Percentiles rank a stretch among this genome's conserved stretches.
Conservation (phyloP, 2,113 vertebrate genomes). For the Chamaea fasciata region DNA sequence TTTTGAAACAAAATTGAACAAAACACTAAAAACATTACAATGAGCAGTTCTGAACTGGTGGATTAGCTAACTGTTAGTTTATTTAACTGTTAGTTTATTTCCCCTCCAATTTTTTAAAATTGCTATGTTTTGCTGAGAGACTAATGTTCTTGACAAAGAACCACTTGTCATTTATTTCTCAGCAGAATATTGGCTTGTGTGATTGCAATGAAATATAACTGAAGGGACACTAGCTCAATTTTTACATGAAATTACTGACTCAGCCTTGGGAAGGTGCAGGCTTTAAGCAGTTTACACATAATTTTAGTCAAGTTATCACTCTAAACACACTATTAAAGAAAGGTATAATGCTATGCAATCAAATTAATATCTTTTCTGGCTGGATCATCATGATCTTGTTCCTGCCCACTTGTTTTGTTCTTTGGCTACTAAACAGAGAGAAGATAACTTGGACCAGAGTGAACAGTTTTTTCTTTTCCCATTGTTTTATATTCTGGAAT, state of each 20-base stretch:
- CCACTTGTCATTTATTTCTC: background rate
- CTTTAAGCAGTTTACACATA: background rate
- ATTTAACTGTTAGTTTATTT: constrained; percentile 2
- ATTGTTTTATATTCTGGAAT: background rate
- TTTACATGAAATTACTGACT: background rate
- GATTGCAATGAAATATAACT: background rate
- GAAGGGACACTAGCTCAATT: background rate
- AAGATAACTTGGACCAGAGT: background rate
- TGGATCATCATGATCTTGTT: background rate
- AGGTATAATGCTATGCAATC: background rate
- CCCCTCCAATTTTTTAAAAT: background rate
- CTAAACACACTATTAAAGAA: background rate
- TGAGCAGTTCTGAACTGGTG: background rate
- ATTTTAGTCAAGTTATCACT: background rate
- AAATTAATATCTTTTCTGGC: background rate
- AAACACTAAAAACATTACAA: background rate
- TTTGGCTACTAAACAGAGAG: background rate
- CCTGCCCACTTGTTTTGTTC: background rate
- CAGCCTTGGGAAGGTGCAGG: background rate
- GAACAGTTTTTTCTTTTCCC: background rate
- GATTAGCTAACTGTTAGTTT: background rate
- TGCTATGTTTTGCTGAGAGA: background rate
- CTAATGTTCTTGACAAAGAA: background rate
- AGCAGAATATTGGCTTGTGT: background rate
- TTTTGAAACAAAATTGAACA: constrained; percentile 23